Evolutionary conservation across 92 coral and sea anemone genomes (phyloP).

Genomic region (Porites rus): DNA sequence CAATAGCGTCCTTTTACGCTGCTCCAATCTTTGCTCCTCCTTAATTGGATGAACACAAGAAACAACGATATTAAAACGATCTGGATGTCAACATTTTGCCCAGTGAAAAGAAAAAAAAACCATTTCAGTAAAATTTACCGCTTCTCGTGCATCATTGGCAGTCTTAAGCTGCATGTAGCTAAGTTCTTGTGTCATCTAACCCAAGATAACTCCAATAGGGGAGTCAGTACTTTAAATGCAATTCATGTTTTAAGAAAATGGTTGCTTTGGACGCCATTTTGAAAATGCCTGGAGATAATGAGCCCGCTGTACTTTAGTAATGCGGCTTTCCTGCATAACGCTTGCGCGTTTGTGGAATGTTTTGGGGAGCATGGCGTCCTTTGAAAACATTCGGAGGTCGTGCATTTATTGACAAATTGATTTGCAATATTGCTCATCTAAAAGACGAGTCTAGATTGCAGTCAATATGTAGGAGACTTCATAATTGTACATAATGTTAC

Average conservation of each 20-base stretch:
- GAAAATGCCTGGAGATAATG: slow-evolving; percentile 45
- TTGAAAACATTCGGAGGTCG: neutral
- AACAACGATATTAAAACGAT: neutral
- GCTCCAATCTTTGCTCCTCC: slow-evolving; percentile 89
- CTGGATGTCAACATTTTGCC: neutral
- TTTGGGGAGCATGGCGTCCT: slow-evolving; percentile 47
- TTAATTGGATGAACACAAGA: neutral
- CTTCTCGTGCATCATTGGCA: slow-evolving; percentile 96
- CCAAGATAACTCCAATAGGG: slow-evolving; percentile 6
- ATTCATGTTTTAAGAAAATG: neutral
- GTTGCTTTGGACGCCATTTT: slow-evolving; percentile 82
- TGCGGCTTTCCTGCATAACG: slow-evolving; percentile 20
- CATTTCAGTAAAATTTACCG: slow-evolving; percentile 56
- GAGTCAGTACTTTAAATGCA: slow-evolving; percentile 7
- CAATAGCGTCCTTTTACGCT: slow-evolving; percentile 83
- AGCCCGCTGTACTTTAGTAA: slow-evolving; percentile 21
- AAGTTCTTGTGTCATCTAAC: slow-evolving; percentile 89
- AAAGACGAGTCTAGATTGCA: slow-evolving; percentile 2
- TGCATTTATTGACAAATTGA: slow-evolving; percentile 1
- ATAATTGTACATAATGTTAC: slow-evolving; percentile 57
- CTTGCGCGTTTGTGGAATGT: slow-evolving; percentile 43
- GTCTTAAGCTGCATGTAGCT: slow-evolving; percentile 97
- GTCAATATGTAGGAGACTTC: slow-evolving; percentile 16
- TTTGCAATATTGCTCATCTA: slow-evolving; percentile 27
- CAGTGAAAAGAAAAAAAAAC: neutral